A percentile compares a stretch with the other conserved stretches of the same genome.
phyloP scores from a whole-genome alignment of 2,888 invertebrate species.

The Liopterus haemorrhoidalis region DNA sequence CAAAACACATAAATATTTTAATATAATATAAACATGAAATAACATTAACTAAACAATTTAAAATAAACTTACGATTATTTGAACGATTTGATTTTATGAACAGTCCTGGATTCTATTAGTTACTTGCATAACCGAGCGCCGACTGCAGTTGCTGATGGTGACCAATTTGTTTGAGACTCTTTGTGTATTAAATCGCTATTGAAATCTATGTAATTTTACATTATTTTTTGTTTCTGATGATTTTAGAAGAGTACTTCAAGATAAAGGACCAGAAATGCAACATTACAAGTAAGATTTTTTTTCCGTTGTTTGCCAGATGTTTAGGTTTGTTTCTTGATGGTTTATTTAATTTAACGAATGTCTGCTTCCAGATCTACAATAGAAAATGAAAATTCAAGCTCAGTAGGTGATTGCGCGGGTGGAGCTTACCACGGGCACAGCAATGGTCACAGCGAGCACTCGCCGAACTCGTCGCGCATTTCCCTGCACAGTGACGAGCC shows the following conservation, averaged over 20 bases:
- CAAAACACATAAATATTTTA: too few species aligned
- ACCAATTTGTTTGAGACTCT: not conserved
- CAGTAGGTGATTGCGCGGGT: constrained; percentile 39
- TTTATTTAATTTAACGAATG: constrained; percentile 5
- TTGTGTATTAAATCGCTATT: constrained; percentile 3
- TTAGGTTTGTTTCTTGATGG: constrained; percentile 12
- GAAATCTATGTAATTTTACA: constrained; percentile 30
- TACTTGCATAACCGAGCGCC: too few species aligned
- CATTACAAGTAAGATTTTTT: constrained; percentile 55
- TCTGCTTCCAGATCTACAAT: constrained; percentile 12
- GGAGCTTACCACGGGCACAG: constrained; percentile 49
- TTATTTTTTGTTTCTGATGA: constrained; percentile 42
- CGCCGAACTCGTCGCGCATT: constrained; percentile 53
- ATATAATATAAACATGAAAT: too few species aligned
- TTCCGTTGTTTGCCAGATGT: constrained; percentile 6
- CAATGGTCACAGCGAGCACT: constrained; percentile 62
- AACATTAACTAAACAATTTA: too few species aligned
- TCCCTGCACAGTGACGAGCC: constrained; percentile 50
- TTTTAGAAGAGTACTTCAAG: constrained; percentile 58
- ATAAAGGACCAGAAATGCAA: constrained; percentile 59
- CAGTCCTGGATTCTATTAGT: too few species aligned
- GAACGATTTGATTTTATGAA: too few species aligned
- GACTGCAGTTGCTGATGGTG: too few species aligned
- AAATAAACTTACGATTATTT: too few species aligned
- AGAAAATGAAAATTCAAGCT: constrained; percentile 38